A percentile compares a stretch with the other conserved stretches of the same genome.
phyloP scores from a whole-genome alignment of 1,140 invertebrate species.

The Brachionus manjavacas region DNA sequence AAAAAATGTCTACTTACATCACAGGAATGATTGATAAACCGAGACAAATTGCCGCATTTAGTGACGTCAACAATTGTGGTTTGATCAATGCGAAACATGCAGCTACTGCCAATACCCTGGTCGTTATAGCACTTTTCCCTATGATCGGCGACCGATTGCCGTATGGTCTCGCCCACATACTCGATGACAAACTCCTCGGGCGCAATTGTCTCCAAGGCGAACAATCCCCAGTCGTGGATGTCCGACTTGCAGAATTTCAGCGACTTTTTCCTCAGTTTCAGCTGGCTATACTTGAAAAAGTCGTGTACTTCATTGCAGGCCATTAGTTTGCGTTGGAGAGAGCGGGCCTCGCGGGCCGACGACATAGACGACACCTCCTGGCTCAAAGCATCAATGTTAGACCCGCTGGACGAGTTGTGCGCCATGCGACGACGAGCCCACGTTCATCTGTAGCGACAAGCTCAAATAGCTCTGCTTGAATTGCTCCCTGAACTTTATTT shows the following conservation, averaged over 20 bases:
- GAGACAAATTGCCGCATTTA: conserved; percentile 90
- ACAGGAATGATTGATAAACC: conserved; percentile 99
- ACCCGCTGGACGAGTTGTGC: background rate
- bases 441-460: background rate
- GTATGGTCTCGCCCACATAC: conserved; percentile 93
- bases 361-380: background rate
- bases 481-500: background rate
- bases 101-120: conserved; percentile 91
- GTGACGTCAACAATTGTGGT: conserved; percentile 98
- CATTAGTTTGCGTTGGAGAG: conserved; percentile 27
- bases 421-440: background rate
- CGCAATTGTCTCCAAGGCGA: conserved; percentile 95
- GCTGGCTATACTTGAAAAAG: conserved; percentile 38
- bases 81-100: conserved; percentile 91
- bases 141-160: conserved; percentile 86
- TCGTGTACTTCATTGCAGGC: conserved; percentile 31
- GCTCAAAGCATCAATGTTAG: background rate
- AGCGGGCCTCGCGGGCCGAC: conserved; percentile 3
- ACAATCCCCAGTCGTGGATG: conserved; percentile 98
- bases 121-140: conserved; percentile 91
- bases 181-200: conserved; percentile 99
- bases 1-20: conserved; percentile 72
- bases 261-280: conserved; percentile 88
- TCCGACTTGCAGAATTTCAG: conserved; percentile 92
- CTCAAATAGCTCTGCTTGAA: background rate